Evolutionary conservation across 2,888 invertebrate genomes (phyloP).

Genomic region (Phyto melanocephala): DNA sequence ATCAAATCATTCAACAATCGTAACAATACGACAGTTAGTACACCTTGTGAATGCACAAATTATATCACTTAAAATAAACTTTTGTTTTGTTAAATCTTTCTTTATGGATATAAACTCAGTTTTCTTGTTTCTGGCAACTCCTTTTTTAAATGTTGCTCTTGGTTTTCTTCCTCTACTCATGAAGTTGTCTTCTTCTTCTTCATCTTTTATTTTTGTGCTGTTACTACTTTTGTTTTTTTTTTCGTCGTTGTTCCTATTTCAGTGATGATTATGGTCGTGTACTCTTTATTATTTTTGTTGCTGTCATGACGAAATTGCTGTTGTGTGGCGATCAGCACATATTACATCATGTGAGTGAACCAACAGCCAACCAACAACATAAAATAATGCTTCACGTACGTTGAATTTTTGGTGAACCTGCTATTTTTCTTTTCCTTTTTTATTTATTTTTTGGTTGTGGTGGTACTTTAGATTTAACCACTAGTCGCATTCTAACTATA

Average conservation of each 20-base stretch:
- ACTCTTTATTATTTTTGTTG: background rate
- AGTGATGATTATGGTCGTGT: slow-evolving; percentile 24
- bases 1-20: too few species aligned
- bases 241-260: too few species aligned
- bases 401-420: slow-evolving; percentile 28
- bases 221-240: background rate
- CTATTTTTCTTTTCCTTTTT: slow-evolving; percentile 13
- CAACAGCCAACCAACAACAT: background rate
- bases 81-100: too few species aligned
- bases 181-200: background rate
- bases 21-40: too few species aligned
- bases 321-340: slow-evolving; percentile 41
- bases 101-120: too few species aligned
- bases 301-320: slow-evolving; percentile 26
- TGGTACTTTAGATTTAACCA: background rate
- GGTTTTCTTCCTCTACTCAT: background rate
- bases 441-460: background rate
- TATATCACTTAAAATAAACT: too few species aligned
- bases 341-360: slow-evolving; percentile 31
- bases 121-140: slow-evolving; percentile 1
- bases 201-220: background rate
- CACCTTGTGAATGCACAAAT: too few species aligned
- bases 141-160: background rate
- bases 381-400: background rate
- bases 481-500: slow-evolving; percentile 2